These are phyloP conservation scores for Lamellibrachia luymesi DNA, from an alignment of 1,140 invertebrate genomes.

Conservation along the genomic window DNA sequence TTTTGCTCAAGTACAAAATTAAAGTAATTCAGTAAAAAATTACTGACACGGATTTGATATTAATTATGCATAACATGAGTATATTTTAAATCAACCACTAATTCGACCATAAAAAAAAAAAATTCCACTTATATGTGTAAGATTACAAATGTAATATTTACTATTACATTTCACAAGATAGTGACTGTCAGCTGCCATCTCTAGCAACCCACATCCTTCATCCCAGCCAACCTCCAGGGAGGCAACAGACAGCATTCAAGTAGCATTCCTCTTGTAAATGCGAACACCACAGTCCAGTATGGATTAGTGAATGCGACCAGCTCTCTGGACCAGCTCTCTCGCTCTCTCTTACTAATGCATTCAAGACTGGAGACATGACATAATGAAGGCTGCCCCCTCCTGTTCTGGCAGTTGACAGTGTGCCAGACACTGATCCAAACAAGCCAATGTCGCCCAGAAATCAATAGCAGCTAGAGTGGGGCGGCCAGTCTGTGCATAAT, in stretches of 20 bases:
- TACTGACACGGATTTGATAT: too few relatives aligned
- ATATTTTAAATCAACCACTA: not conserved
- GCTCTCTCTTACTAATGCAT: not conserved
- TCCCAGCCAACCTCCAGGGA: not conserved
- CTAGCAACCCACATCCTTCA: not conserved
- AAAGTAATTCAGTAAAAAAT: too few relatives aligned
- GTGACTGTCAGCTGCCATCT: not conserved
- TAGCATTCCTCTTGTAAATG: not conserved
- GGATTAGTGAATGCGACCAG: not conserved
- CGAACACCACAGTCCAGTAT: not conserved
- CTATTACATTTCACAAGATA: not conserved
- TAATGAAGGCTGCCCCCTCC: not conserved
- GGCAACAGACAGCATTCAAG: not conserved
- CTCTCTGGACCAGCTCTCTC: not conserved
- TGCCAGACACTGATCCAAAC: not conserved
- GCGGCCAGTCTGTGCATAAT: not conserved
- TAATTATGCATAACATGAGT: not conserved
- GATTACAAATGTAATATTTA: not conserved
- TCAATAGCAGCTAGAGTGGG: not conserved
- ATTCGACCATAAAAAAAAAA: not conserved
- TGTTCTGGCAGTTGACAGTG: not conserved
- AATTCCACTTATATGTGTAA: not conserved
- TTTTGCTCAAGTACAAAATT: too few relatives aligned
- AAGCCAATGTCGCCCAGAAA: not conserved
- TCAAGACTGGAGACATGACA: not conserved